Conservation (phyloP, 2,888 invertebrate species). For the Drosophila eohydei region DNA sequence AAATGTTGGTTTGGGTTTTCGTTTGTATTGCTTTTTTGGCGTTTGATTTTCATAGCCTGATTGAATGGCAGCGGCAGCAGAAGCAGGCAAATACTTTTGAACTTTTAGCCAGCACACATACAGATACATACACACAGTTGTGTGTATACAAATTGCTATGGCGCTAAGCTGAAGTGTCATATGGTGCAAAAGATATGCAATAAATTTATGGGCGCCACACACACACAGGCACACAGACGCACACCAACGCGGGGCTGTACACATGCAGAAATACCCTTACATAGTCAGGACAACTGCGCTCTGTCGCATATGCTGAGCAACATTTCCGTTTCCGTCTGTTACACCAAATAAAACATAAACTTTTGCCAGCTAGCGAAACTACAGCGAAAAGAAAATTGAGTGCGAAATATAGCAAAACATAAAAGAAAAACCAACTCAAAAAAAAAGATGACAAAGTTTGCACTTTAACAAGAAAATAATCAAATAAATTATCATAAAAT, state of each 20-base stretch:
- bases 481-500: conserved; percentile 80
- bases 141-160: conserved; percentile 39
- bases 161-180: conserved; percentile 52
- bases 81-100: conserved; percentile 29
- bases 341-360: conserved; percentile 40
- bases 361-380: conserved; percentile 32
- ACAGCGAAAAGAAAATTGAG: conserved; percentile 39
- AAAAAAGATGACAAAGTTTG: conserved; percentile 76
- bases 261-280: conserved; percentile 11
- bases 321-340: conserved; percentile 78
- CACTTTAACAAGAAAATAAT: conserved; percentile 81
- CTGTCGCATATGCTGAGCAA: conserved; percentile 75
- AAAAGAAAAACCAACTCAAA: conserved; percentile 14
- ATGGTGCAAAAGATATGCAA: conserved; percentile 80
- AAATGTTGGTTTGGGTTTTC: conserved; percentile 57
- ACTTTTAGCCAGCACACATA: conserved; percentile 19
- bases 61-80: conserved; percentile 63
- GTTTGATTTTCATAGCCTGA: conserved; percentile 64
- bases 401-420: conserved; percentile 40
- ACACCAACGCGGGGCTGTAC: not conserved
- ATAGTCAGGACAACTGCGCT: conserved; percentile 30
- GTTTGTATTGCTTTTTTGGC: conserved; percentile 41
- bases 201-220: conserved; percentile 68
- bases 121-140: conserved; percentile 1
- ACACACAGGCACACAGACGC: conserved; percentile 1